These are phyloP conservation scores for Cebus imitator DNA, from an alignment of 2,113 vertebrate genomes.

Conservation along the genomic window DNA sequence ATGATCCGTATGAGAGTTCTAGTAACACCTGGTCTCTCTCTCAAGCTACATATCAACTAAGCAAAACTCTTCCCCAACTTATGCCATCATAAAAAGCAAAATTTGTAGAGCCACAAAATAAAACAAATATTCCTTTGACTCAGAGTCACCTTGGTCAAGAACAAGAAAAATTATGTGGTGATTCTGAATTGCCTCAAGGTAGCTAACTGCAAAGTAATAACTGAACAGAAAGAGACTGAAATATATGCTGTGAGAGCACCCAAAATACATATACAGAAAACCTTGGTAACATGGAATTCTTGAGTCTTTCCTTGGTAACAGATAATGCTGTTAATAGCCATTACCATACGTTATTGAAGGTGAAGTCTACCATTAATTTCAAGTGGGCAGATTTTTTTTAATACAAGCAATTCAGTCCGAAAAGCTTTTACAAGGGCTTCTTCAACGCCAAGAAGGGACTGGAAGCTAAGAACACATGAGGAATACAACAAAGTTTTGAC, in stretches of 20 bases:
- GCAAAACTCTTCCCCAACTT: neutral
- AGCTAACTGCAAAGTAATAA: neutral
- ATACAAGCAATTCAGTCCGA: neutral
- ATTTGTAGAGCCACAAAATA: neutral
- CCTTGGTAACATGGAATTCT: neutral
- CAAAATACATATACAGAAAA: neutral
- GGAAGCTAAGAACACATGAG: neutral
- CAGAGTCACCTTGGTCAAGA: neutral
- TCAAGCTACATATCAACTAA: neutral
- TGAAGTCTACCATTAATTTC: neutral
- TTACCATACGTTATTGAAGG: neutral
- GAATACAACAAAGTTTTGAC: neutral
- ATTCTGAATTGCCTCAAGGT: neutral
- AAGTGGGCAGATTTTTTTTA: neutral
- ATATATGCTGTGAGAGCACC: neutral
- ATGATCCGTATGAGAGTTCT: neutral
- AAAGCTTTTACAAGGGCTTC: neutral
- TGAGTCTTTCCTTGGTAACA: neutral
- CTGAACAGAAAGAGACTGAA: neutral
- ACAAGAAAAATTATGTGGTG: neutral
- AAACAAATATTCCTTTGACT: conserved; percentile 1
- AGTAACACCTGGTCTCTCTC: neutral
- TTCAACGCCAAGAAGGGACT: neutral
- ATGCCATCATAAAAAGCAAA: neutral
- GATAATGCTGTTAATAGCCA: neutral